These are phyloP conservation scores for Dinothrombium tinctorium DNA, from an alignment of 1,140 invertebrate genomes.

Conservation along the genomic window DNA sequence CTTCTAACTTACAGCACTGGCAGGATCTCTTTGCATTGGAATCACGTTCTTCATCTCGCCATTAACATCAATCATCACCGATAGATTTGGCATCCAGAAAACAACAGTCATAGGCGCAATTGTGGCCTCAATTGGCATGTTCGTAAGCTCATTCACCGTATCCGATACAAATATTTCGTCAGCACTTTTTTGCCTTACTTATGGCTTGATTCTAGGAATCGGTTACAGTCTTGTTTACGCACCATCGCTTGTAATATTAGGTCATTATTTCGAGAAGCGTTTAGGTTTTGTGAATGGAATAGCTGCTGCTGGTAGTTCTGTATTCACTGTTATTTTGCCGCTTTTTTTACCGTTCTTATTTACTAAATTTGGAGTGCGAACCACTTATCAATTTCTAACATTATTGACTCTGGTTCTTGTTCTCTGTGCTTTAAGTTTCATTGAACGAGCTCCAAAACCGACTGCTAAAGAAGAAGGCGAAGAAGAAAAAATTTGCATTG, in stretches of 20 bases:
- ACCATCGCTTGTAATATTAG: conserved; percentile 63
- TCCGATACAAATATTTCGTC: conserved; percentile 12
- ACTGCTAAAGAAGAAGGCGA: not conserved
- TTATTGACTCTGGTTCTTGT: conserved; percentile 43
- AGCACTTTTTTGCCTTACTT: too few species aligned
- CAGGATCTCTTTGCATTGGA: conserved; percentile 63
- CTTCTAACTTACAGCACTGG: conserved; percentile 43
- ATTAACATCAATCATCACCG: conserved; percentile 61
- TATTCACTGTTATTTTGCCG: conserved; percentile 59
- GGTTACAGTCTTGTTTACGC: conserved; percentile 72
- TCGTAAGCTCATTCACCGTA: conserved; percentile 49
- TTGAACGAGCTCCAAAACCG: conserved; percentile 30
- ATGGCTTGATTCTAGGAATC: conserved; percentile 61
- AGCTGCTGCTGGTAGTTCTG: conserved; percentile 65
- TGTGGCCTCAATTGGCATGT: conserved; percentile 45
- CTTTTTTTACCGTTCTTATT: conserved; percentile 40
- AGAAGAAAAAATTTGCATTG: not conserved
- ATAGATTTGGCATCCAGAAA: conserved; percentile 50
- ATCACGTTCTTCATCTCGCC: conserved; percentile 70
- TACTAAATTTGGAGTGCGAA: conserved; percentile 19
- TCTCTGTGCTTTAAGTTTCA: conserved; percentile 52
- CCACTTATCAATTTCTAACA: conserved; percentile 37
- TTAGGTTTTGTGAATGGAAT: conserved; percentile 70
- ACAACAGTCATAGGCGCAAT: conserved; percentile 58
- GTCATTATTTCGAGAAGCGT: conserved; percentile 59